Base-by-base conservation (phyloP, 2,797 vertebrate species). In the Onychomys torridus region DNA sequence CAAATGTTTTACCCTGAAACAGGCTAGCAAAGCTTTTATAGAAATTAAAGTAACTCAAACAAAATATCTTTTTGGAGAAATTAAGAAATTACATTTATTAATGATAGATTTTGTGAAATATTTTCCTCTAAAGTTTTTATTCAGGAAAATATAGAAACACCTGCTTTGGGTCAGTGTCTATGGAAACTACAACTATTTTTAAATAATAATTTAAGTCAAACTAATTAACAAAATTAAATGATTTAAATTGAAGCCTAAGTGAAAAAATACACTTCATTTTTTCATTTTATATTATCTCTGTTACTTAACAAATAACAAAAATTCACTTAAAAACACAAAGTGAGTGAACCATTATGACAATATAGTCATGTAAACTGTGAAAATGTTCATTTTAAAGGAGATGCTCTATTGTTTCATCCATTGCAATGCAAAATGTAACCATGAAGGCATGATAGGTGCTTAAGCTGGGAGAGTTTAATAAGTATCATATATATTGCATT, bases 1-100 rank as follows among this genome's bases (percentile, higher is more conserved):
- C 59, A 97, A 82, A 98, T 97, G 3, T 89, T 86, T 94, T 46
- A 81, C 4, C 63, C 5, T 90, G 27, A 7, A 16, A 0, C 1
- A 0, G 9, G 5, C 11, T 43, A 21, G 43, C 3, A 81, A 92
- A 55, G 6, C 0, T 65, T 89, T 76, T 76, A 34, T 13, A 3
- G 73, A 87, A 83, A 69, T 6, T 89, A 14, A 59, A 7, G 6
- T 40, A 57, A 57, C 21, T 29, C 57, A 71, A 43, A 12, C 34
- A 59, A 43, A 34, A 81, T 46, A 0, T 0, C 46, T 75, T 25
- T 71, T 6, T 75, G 13, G 8, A 81, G 79, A 92, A 76, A 57
- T 21, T 79, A 59, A 79, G 34, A 86, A 40, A 55, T 0, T 81
- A 40, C 67, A 75, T 21, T n/a, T 3, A 77, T 25, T 88, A 71